Evolutionary conservation across 2,888 invertebrate species (phyloP).

Genomic region (Dasypolia templi): DNA sequence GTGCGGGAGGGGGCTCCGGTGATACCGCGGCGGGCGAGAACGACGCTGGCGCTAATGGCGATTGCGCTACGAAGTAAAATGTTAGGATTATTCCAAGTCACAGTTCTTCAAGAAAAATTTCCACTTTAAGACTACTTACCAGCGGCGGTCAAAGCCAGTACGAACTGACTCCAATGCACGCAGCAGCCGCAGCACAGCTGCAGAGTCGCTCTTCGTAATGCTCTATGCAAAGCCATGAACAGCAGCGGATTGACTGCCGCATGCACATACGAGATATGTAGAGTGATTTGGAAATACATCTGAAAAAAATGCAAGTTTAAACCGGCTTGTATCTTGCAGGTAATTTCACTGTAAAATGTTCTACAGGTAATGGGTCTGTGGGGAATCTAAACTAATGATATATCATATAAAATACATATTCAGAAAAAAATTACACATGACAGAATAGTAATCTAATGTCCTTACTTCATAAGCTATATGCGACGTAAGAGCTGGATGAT

Average conservation of each 20-base stretch:
- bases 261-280: conserved; percentile 96
- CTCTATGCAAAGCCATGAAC: conserved; percentile 94
- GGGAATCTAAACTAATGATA: background rate
- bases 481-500: conserved; percentile 93
- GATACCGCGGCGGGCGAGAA: conserved; percentile 90
- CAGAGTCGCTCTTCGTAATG: conserved; percentile 93
- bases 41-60: conserved; percentile 91
- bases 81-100: background rate
- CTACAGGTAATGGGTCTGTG: too few relatives aligned
- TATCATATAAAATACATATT: background rate
- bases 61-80: conserved; percentile 81
- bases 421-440: background rate
- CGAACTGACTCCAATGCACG: conserved; percentile 91
- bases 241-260: conserved; percentile 96
- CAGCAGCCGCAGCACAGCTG: conserved; percentile 95
- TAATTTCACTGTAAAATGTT: background rate
- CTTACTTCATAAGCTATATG: conserved; percentile 94
- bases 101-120: background rate
- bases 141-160: conserved; percentile 89
- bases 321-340: background rate
- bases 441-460: background rate
- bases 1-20: conserved; percentile 91
- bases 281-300: conserved; percentile 93
- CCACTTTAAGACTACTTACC: conserved; percentile 72
- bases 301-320: conserved; percentile 58